A percentile compares a stretch with the other conserved stretches of the same genome.
These are phyloP conservation scores for Cheracebus regulus DNA, from an alignment of 2,797 vertebrate genomes.

Conservation along the genomic window DNA sequence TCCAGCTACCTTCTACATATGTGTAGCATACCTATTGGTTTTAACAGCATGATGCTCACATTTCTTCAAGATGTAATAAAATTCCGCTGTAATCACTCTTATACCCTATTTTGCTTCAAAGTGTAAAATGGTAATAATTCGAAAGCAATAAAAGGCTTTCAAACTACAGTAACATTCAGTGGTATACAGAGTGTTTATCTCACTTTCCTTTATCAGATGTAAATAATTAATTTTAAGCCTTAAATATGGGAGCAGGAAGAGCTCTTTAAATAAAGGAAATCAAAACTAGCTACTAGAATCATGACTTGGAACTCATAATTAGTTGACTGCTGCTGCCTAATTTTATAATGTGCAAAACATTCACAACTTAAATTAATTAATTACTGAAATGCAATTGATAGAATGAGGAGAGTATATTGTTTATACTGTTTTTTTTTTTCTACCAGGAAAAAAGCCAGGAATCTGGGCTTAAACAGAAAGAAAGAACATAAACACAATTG, in stretches of 20 bases:
- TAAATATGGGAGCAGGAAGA: not conserved
- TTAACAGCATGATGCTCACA: not conserved
- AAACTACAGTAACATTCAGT: not conserved
- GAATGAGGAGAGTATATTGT: conserved; percentile 44
- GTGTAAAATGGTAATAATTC: not conserved
- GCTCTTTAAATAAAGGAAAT: conserved; percentile 51
- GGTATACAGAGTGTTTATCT: not conserved
- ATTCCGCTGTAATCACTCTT: not conserved
- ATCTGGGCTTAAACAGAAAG: not conserved
- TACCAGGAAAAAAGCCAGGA: conserved; percentile 15
- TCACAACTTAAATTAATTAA: conserved; percentile 65
- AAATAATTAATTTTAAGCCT: conserved; percentile 46
- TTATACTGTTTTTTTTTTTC: not conserved
- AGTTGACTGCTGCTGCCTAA: conserved; percentile 8
- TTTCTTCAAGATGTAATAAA: not conserved
- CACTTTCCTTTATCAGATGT: not conserved
- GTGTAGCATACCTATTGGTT: not conserved
- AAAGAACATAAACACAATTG: not conserved
- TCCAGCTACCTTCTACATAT: not conserved
- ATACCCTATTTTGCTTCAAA: not conserved
- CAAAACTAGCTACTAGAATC: conserved; percentile 41
- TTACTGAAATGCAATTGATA: conserved; percentile 16
- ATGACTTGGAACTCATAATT: conserved; percentile 48
- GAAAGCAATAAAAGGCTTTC: not conserved
- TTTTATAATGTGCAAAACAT: conserved; percentile 48